A percentile compares a stretch with the other conserved stretches of the same genome.
Conservation (phyloP, 2,888 invertebrate genomes). For the Unio delphinus region DNA sequence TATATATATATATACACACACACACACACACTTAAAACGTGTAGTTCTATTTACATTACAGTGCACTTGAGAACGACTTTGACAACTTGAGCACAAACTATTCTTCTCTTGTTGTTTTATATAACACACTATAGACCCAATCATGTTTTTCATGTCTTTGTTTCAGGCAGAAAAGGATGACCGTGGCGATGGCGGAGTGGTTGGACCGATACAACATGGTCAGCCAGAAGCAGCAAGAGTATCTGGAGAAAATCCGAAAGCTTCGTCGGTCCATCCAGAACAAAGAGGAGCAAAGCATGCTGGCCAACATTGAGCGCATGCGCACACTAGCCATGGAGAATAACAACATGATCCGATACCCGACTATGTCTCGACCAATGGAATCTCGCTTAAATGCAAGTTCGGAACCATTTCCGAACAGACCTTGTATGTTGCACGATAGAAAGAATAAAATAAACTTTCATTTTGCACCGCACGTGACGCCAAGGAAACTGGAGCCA, state of each 20-base stretch:
- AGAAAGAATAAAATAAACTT: constrained; percentile 16
- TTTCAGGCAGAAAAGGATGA: constrained; percentile 33
- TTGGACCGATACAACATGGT: constrained; percentile 47
- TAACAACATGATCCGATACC: constrained; percentile 23
- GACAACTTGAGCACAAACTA: no score
- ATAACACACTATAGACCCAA: no score
- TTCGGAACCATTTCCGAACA: constrained; percentile 39
- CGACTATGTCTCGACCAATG: constrained; percentile 31
- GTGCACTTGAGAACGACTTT: no score
- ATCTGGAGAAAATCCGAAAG: constrained; percentile 44
- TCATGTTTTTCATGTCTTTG: constrained; percentile 1
- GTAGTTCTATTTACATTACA: no score
- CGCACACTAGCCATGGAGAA: constrained; percentile 6
- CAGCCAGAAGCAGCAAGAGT: constrained; percentile 44
- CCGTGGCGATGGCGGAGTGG: constrained; percentile 45
- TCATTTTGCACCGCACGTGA: constrained; percentile 26
- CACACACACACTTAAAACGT: no score
- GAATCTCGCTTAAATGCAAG: constrained; percentile 25
- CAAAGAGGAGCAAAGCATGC: constrained; percentile 34
- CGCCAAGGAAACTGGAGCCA: constrained; percentile 42
- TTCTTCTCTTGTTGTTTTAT: no score
- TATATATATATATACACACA: no score
- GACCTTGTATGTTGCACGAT: constrained; percentile 32
- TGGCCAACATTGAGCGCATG: constrained; percentile 34
- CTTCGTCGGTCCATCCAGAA: constrained; percentile 38